Evolutionary conservation across 2,113 vertebrate genomes (phyloP).

Genomic region (Catharus minimus): DNA sequence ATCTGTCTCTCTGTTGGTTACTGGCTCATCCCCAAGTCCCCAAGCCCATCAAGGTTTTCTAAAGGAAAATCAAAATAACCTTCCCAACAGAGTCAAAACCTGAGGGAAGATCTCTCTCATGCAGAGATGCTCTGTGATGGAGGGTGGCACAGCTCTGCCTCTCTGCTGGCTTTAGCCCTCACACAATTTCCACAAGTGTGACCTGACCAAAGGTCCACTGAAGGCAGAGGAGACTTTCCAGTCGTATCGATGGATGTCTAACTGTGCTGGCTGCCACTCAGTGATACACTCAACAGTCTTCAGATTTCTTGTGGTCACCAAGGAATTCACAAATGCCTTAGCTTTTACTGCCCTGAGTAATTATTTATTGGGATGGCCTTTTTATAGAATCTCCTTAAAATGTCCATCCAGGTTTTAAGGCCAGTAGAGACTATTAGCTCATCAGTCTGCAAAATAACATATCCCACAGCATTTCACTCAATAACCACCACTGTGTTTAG

Average conservation of each 20-base stretch:
- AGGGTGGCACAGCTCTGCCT: background rate
- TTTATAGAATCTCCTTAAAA: constrained; percentile 50
- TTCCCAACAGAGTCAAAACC: background rate
- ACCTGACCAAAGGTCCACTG: background rate
- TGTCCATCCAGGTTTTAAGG: constrained; percentile 8
- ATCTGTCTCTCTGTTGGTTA: constrained; percentile 30
- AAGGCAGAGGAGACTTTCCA: background rate
- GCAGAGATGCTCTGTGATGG: fast-evolving
- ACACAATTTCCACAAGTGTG: background rate
- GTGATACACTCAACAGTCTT: background rate
- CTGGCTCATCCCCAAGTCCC: constrained; percentile 35
- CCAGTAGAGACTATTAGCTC: constrained; percentile 29
- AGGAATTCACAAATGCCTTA: constrained; percentile 38
- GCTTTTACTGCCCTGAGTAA: constrained; percentile 43
- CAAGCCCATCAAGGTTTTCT: background rate
- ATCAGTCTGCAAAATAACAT: background rate
- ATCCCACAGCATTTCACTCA: constrained; percentile 24
- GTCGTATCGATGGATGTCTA: background rate
- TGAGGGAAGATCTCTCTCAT: background rate
- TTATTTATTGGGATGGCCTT: constrained; percentile 53
- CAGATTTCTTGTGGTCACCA: constrained; percentile 10
- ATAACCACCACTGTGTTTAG: constrained; percentile 29
- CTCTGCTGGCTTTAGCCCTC: background rate
- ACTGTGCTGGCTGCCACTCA: background rate
- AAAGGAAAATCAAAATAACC: constrained; percentile 5